phyloP scores from a whole-genome alignment of 2,888 invertebrate genomes.

The Autographa gamma region DNA sequence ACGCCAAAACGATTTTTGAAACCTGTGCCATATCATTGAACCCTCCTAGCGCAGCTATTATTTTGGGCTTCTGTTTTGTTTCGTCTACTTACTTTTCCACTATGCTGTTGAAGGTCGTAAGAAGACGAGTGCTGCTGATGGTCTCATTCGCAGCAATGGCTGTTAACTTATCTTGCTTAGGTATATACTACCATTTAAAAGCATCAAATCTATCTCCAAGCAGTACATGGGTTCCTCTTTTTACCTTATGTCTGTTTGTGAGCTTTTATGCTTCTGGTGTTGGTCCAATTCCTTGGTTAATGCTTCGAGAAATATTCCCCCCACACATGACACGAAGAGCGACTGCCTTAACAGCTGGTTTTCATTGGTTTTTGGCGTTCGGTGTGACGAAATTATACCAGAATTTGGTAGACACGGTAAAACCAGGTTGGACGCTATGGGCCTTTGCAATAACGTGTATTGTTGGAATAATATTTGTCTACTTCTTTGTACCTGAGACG shows the following conservation, averaged over 20 bases:
- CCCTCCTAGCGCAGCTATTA: slow-evolving; percentile 84
- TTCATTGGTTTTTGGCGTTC: slow-evolving; percentile 92
- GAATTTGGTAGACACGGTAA: slow-evolving; percentile 87
- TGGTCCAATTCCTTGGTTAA: slow-evolving; percentile 93
- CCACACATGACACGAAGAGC: slow-evolving; percentile 90
- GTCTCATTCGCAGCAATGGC: slow-evolving; percentile 89
- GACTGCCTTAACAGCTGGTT: slow-evolving; percentile 91
- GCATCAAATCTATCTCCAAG: slow-evolving; percentile 65
- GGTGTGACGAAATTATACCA: slow-evolving; percentile 90
- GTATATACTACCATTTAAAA: slow-evolving; percentile 83
- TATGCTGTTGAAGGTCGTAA: slow-evolving; percentile 89
- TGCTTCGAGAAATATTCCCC: slow-evolving; percentile 91
- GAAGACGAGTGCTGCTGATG: slow-evolving; percentile 90
- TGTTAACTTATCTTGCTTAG: slow-evolving; percentile 84
- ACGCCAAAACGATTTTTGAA: slow-evolving; percentile 87
- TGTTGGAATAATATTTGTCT: slow-evolving; percentile 90
- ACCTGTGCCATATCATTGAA: slow-evolving; percentile 80
- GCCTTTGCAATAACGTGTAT: slow-evolving; percentile 90
- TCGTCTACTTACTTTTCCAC: slow-evolving; percentile 89
- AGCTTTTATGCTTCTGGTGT: slow-evolving; percentile 90
- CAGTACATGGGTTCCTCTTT: slow-evolving; percentile 88
- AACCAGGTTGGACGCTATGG: slow-evolving; percentile 91
- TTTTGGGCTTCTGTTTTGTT: slow-evolving; percentile 90
- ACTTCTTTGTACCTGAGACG: slow-evolving; percentile 91
- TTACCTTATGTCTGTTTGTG: slow-evolving; percentile 88